Evolutionary conservation across 2,797 vertebrate species (phyloP), one percentile per base, ranked within the genome.

Genomic region (Carcharodon carcharias): DNA sequence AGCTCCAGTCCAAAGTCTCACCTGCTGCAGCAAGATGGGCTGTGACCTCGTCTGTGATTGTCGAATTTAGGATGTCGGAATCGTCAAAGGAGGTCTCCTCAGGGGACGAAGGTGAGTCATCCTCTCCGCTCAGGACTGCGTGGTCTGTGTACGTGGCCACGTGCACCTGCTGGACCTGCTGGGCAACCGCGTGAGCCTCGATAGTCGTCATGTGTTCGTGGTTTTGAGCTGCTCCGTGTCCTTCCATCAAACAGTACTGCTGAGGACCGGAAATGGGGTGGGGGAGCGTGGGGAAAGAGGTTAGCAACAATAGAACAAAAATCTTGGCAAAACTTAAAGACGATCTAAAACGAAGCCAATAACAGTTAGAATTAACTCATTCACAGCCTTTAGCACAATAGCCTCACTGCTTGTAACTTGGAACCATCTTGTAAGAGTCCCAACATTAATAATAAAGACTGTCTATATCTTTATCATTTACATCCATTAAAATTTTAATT

Each of bases 21-120:
- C 99, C 99, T 98, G 99, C 99, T 0, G 99, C 99, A 1, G 99
- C 99, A 97, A 99, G 97, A 97, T 99, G 99, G 23, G 99, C 99
- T 0, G 99, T 99, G 97, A 99, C 98, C 97, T 99, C 99, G 73
- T 99, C 99, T 0, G 99, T 98, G 0, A 99, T 99, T 0, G 99
- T 99, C 71, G 99, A 99, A 97, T 99, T 99, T 96, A 99, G 99
- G 97, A 99, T 99, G 97, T 99, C 99, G 0, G 99, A 99, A 98
- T 99, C 99, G 4, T 99, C 99, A 0, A 99, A 99, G 31, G 98
- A 98, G 23, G 99, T 99, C 80, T 99, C 99, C 85, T 99, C 99
- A 0, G 99, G 99, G 0, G 99, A 99, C 1, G 99, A 99, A 0
- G 99, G 99, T 0, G 99, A 99, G 97, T 99, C 99, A 96, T 99